A percentile compares a stretch with the other conserved stretches of the same genome.
These are phyloP conservation scores for Eurystomus gularis DNA, from an alignment of 2,113 vertebrate species.

Conservation along the genomic window DNA sequence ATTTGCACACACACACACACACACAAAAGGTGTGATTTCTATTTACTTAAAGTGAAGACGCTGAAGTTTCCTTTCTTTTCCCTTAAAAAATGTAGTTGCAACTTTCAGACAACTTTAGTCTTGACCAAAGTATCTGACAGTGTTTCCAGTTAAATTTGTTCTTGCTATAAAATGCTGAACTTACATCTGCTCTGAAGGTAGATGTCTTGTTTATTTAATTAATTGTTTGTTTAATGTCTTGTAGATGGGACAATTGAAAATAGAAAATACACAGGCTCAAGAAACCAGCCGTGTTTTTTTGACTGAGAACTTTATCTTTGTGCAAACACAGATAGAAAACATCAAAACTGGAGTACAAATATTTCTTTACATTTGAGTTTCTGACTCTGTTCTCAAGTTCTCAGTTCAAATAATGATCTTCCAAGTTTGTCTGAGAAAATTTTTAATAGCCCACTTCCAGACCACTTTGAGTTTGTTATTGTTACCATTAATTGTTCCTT, in stretches of 20 bases:
- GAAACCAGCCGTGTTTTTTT: neutral
- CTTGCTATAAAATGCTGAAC: neutral
- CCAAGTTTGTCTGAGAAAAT: neutral
- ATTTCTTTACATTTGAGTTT: neutral
- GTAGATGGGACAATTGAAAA: constrained; percentile 15
- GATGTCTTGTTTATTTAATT: too few species aligned
- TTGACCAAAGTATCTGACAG: neutral
- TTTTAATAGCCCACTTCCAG: neutral
- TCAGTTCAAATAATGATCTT: neutral
- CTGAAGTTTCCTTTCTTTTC: neutral
- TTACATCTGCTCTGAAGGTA: neutral
- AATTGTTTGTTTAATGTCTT: neutral
- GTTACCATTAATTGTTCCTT: neutral
- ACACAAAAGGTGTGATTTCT: neutral
- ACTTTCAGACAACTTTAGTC: neutral
- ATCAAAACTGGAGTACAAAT: neutral
- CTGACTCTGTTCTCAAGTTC: neutral
- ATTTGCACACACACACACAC: neutral
- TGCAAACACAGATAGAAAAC: neutral
- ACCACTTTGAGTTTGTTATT: neutral
- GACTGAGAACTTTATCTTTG: neutral
- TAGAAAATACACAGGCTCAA: neutral
- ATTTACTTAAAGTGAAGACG: neutral
- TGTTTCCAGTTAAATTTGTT: neutral
- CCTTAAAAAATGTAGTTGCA: neutral